phyloP scores from a whole-genome alignment of 2,797 vertebrate species.

The Poeciliopsis gracilis region DNA sequence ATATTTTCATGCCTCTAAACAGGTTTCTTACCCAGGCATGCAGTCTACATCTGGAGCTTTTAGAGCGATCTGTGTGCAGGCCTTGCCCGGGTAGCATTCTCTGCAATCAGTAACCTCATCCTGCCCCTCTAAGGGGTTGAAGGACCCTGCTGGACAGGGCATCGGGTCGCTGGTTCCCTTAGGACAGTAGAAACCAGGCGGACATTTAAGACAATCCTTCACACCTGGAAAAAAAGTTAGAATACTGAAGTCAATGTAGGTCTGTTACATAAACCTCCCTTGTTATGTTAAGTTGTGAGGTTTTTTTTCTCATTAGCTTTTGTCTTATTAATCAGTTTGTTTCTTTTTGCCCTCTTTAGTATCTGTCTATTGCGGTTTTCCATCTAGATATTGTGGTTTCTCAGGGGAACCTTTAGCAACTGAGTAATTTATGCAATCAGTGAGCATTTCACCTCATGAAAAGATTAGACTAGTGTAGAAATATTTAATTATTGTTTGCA shows the following conservation, averaged over 20 bases:
- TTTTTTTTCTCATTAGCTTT: conserved; percentile 11
- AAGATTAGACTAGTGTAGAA: neutral
- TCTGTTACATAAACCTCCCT: neutral
- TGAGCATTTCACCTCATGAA: conserved; percentile 18
- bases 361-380: conserved; percentile 48
- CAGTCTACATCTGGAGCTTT: conserved; percentile 84
- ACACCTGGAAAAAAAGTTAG: conserved; percentile 69
- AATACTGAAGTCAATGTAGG: neutral
- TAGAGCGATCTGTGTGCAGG: conserved; percentile 87
- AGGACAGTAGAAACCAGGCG: conserved; percentile 87
- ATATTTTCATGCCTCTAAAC: neutral
- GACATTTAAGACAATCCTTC: conserved; percentile 85
- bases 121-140: conserved; percentile 86
- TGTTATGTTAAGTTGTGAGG: neutral
- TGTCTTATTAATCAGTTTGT: conserved; percentile 9
- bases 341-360: conserved; percentile 26
- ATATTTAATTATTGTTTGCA: conserved; percentile 15
- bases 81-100: conserved; percentile 84
- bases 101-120: conserved; percentile 83
- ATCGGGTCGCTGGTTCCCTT: conserved; percentile 78
- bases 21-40: conserved; percentile 80
- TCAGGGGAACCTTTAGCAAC: conserved; percentile 4
- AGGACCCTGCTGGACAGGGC: conserved; percentile 84
- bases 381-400: conserved; percentile 14
- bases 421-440: conserved; percentile 31